phyloP scores from a whole-genome alignment of 2,888 invertebrate species.

The Scaptomyza reducta region DNA sequence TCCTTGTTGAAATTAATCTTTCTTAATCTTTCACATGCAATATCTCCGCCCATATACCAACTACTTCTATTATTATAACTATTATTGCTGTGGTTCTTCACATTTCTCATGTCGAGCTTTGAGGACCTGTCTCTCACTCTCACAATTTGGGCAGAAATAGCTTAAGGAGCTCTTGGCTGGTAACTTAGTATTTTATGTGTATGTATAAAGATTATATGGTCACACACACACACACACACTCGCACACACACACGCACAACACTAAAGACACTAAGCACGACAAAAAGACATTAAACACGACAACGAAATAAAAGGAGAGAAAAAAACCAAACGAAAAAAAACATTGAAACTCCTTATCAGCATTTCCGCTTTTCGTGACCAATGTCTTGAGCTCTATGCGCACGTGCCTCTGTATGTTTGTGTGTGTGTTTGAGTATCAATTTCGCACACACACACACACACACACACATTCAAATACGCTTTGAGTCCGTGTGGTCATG shows the following conservation, averaged over 20 bases:
- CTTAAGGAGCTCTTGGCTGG: conserved; percentile 38
- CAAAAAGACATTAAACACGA: conserved; percentile 84
- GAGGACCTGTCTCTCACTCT: conserved; percentile 20
- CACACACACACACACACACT: conserved; percentile 51
- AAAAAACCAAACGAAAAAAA: conserved; percentile 57
- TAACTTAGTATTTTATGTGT: conserved; percentile 67
- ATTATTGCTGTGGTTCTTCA: conserved; percentile 18
- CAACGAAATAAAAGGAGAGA: conserved; percentile 79
- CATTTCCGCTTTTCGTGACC: conserved; percentile 85
- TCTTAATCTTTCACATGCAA: conserved; percentile 30
- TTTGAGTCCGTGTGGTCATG: conserved; percentile 57
- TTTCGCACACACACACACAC: conserved; percentile 57
- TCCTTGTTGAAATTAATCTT: not conserved
- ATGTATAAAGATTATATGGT: conserved; percentile 71
- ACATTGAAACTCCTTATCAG: conserved; percentile 84
- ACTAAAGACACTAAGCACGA: conserved; percentile 82
- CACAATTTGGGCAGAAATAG: conserved; percentile 17
- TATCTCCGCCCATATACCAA: conserved; percentile 5
- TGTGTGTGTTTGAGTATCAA: conserved; percentile 52
- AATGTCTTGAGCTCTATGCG: conserved; percentile 75
- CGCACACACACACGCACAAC: conserved; percentile 33
- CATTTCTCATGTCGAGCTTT: conserved; percentile 33
- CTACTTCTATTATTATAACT: not conserved
- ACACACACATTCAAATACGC: conserved; percentile 12
- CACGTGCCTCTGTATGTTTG: conserved; percentile 34